Evolutionary conservation across 2,113 vertebrate species (phyloP).

Genomic region (Coryphaenoides rupestris): DNA sequence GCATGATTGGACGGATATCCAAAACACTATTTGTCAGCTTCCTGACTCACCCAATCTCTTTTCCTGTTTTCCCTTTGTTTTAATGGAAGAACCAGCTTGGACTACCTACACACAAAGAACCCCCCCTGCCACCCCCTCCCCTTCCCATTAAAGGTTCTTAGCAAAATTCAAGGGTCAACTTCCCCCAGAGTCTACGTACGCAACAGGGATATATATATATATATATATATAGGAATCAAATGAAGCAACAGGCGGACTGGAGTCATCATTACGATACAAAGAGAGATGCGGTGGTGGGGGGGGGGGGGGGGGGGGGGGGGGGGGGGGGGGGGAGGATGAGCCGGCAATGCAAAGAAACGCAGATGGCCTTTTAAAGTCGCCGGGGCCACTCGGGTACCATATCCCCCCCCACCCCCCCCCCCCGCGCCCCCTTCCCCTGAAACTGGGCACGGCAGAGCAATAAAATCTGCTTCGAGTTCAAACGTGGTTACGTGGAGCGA

Average conservation of each 20-base stretch:
- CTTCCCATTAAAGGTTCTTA: conserved; percentile 30
- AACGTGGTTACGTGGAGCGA: conserved; percentile 42
- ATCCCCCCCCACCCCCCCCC: conserved; percentile 13
- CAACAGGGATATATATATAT: conserved; percentile 48
- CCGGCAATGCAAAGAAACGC: conserved; percentile 62
- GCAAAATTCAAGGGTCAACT: conserved; percentile 47
- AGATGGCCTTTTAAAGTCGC: conserved; percentile 65
- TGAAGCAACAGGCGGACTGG: conserved; percentile 45
- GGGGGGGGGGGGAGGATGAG: too few relatives aligned
- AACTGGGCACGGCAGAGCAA: conserved; percentile 57
- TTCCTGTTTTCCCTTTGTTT: conserved; percentile 24
- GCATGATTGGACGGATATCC: not conserved
- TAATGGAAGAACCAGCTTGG: conserved; percentile 38
- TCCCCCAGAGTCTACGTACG: conserved; percentile 38
- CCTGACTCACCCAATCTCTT: not conserved
- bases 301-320: conserved; percentile 14
- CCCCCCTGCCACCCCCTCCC: too few relatives aligned
- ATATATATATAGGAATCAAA: conserved; percentile 35
- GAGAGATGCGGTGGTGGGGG: not conserved
- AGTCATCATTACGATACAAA: conserved; percentile 49
- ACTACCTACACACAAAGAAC: conserved; percentile 45
- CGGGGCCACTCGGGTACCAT: conserved; percentile 46
- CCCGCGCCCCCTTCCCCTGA: too few relatives aligned
- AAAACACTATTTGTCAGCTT: conserved; percentile 2
- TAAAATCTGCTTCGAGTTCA: conserved; percentile 60